These are phyloP conservation scores for Euura saliciscinereae DNA, from an alignment of 1,140 invertebrate species.

Conservation along the genomic window DNA sequence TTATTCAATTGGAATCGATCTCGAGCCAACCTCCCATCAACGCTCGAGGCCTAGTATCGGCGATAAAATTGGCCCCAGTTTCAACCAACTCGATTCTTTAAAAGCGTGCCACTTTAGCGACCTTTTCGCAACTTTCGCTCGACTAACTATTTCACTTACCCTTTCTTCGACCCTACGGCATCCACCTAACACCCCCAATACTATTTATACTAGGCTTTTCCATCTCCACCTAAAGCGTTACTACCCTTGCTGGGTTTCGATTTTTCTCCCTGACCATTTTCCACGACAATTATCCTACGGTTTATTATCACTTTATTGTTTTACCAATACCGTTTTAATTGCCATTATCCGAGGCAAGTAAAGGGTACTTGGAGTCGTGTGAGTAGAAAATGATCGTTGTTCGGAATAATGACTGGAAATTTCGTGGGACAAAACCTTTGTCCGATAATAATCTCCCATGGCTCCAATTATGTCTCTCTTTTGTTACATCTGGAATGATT, in stretches of 20 bases:
- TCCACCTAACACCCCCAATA: background rate
- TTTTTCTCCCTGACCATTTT: too few species aligned
- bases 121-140: slow-evolving; percentile 1
- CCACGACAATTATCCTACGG: background rate
- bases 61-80: background rate
- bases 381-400: background rate
- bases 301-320: slow-evolving; percentile 15
- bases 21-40: too few species aligned
- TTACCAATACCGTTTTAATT: slow-evolving; percentile 10
- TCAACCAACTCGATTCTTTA: background rate
- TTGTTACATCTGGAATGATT: too few species aligned
- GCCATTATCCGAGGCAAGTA: background rate
- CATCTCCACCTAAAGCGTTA: too few species aligned
- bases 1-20: too few species aligned
- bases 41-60: background rate
- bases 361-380: background rate
- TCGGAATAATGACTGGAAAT: too few species aligned
- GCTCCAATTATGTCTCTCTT: too few species aligned
- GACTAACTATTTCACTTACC: slow-evolving; percentile 17
- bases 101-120: background rate
- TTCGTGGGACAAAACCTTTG: too few species aligned
- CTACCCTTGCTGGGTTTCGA: too few species aligned
- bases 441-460: too few species aligned
- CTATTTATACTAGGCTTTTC: background rate
- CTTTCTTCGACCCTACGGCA: slow-evolving; percentile 10